Evolutionary conservation across 2,113 vertebrate species (phyloP).

Genomic region (Carettochelys insculpta): DNA sequence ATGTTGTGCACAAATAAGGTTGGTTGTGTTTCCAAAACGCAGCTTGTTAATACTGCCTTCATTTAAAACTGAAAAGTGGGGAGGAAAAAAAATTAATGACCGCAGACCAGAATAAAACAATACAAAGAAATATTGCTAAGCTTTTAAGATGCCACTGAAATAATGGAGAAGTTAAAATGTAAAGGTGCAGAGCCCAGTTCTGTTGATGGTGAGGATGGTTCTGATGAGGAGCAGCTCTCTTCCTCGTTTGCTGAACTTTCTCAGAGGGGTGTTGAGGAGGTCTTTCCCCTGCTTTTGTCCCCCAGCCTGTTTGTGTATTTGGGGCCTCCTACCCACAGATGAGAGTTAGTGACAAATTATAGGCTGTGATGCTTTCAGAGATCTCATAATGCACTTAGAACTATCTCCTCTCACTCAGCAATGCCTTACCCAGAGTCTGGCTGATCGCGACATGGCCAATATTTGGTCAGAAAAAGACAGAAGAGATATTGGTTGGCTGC

Average conservation of each 20-base stretch:
- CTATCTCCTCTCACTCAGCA: fast-evolving
- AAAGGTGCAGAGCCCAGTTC: background rate
- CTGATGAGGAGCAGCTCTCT: background rate
- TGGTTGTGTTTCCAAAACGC: background rate
- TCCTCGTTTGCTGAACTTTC: background rate
- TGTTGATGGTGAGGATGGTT: background rate
- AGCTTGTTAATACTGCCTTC: background rate
- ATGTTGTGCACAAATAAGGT: background rate
- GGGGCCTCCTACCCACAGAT: background rate
- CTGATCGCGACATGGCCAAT: background rate
- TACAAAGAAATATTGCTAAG: constrained; percentile 25
- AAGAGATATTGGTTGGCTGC: background rate
- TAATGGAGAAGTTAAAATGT: constrained; percentile 20
- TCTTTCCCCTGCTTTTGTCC: background rate
- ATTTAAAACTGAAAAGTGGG: background rate
- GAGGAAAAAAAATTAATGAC: constrained; percentile 8
- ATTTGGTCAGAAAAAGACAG: background rate
- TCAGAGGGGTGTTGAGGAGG: background rate
- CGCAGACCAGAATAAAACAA: constrained; percentile 9
- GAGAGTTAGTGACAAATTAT: fast-evolving
- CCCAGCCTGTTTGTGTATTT: background rate
- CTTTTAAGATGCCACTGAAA: constrained; percentile 40
- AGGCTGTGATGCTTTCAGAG: background rate
- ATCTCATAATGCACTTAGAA: background rate
- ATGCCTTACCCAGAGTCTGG: background rate